Evolutionary conservation across 37 sponge, comb jelly and placozoan species (phyloP).

Genomic region (Theonella swinhoei): DNA sequence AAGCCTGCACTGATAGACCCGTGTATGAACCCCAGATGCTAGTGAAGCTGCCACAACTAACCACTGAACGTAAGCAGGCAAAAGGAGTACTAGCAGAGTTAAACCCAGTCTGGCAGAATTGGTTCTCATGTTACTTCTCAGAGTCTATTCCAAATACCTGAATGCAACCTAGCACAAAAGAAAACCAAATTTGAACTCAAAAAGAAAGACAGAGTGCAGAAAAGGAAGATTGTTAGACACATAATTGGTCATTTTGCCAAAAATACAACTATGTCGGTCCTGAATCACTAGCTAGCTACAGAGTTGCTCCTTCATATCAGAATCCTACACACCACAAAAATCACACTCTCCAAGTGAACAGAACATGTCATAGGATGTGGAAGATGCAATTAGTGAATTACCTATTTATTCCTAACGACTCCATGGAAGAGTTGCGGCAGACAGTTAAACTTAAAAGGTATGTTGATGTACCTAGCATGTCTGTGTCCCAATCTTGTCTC

Average conservation of each 20-base stretch:
- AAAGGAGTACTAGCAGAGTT: neutral
- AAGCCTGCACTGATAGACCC: constrained; percentile 1
- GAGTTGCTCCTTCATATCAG: neutral
- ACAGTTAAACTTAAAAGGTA: constrained; percentile 18
- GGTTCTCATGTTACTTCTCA: neutral
- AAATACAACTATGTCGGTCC: constrained; percentile 9
- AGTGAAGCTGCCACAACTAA: neutral
- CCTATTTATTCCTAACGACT: neutral
- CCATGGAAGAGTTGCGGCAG: constrained; percentile 11
- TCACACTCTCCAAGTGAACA: constrained; percentile 15
- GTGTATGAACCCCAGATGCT: neutral
- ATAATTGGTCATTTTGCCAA: neutral
- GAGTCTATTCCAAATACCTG: constrained; percentile 1
- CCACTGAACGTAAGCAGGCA: neutral
- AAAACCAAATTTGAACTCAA: neutral
- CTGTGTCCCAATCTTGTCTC: too few species aligned
- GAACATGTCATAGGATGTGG: neutral
- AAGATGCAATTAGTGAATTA: neutral
- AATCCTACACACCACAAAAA: neutral
- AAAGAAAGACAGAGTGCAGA: neutral
- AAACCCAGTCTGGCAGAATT: neutral
- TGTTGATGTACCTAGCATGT: too few species aligned
- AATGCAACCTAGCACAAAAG: neutral
- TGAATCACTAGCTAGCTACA: constrained; percentile 18
- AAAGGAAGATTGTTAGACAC: neutral